Conservation (phyloP, 2,888 invertebrate species). For the Apamea epomidion region DNA sequence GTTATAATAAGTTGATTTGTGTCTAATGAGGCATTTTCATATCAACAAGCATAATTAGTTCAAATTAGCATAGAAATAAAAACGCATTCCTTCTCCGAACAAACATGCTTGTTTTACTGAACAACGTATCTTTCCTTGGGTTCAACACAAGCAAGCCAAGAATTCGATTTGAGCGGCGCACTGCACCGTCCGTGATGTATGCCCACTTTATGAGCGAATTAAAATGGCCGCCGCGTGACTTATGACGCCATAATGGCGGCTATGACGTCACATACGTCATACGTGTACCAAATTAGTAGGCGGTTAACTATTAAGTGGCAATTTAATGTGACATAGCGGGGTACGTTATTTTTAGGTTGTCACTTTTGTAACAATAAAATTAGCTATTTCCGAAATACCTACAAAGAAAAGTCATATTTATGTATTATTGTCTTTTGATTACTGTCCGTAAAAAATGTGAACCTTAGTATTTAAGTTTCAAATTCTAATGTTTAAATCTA, state of each 20-base stretch:
- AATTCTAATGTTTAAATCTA: background rate
- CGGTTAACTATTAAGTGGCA: conserved; percentile 19
- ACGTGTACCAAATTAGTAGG: conserved; percentile 39
- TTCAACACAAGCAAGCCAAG: conserved; percentile 65
- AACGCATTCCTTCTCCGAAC: background rate
- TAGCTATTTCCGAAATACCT: background rate
- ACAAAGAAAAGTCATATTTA: background rate
- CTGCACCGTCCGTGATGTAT: conserved; percentile 75
- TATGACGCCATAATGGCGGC: conserved; percentile 76
- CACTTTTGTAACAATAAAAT: background rate
- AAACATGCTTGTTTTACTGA: conserved; percentile 31
- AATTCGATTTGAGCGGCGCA: conserved; percentile 76
- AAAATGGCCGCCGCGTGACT: conserved; percentile 78
- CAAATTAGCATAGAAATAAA: background rate
- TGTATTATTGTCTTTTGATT: background rate
- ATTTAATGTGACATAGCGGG: background rate
- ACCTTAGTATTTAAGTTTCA: background rate
- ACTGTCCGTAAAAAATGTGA: background rate
- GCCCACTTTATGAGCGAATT: conserved; percentile 80
- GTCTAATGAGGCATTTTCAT: background rate
- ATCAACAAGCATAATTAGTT: background rate
- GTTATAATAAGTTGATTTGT: background rate
- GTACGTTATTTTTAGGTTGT: background rate
- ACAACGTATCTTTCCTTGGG: conserved; percentile 23
- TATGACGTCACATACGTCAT: conserved; percentile 59